Conservation (phyloP, 2,113 vertebrate genomes). For the Etheostoma cragini region DNA sequence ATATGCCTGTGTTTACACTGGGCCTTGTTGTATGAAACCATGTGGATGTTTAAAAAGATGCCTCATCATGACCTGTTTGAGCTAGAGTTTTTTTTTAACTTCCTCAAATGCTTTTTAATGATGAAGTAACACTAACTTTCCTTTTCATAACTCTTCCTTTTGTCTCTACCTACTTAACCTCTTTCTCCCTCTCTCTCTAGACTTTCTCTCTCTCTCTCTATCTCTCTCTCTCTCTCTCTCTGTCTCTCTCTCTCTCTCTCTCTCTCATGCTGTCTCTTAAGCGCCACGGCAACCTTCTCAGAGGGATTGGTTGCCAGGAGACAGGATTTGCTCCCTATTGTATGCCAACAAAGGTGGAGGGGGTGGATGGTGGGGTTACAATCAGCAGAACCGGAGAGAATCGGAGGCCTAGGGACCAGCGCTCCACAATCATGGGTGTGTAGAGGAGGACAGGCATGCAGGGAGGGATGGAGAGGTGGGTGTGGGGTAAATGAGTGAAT, state of each 20-base stretch:
- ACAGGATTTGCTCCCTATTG: slow-evolving; percentile 84
- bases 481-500: slow-evolving; percentile 27
- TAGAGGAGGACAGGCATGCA: slow-evolving; percentile 27
- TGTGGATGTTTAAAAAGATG: neutral
- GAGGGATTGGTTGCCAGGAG: slow-evolving; percentile 85
- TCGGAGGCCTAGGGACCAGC: slow-evolving; percentile 54
- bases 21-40: neutral
- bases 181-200: slow-evolving; percentile 13
- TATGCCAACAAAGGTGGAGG: slow-evolving; percentile 77
- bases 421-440: slow-evolving; percentile 62
- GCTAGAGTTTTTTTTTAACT: slow-evolving; percentile 33
- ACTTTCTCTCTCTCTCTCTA: neutral
- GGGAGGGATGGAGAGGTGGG: neutral
- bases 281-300: slow-evolving; percentile 76
- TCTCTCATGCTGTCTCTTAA: slow-evolving; percentile 57
- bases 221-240: slow-evolving; percentile 1
- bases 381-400: slow-evolving; percentile 71
- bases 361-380: slow-evolving; percentile 68
- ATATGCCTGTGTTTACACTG: neutral
- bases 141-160: slow-evolving; percentile 33
- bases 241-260: slow-evolving; percentile 20
- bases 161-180: slow-evolving; percentile 40
- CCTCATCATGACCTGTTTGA: neutral
- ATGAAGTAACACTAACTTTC: slow-evolving; percentile 31
- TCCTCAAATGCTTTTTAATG: slow-evolving; percentile 27